Conservation (phyloP, 2,797 vertebrate species). For the Mus spretus region DNA sequence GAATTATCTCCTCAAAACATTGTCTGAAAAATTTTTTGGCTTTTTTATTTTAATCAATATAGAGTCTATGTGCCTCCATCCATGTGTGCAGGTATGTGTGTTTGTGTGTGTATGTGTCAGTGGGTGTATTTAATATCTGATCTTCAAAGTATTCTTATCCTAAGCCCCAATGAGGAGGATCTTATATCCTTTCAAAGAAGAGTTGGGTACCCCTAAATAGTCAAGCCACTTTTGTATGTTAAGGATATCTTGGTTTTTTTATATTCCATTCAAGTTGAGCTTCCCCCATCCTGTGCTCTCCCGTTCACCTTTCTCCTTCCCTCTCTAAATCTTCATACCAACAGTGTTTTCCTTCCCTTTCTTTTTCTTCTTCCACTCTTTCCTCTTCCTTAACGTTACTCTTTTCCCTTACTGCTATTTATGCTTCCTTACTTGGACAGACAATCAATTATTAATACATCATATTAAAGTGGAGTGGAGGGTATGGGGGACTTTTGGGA, state of each 20-base stretch:
- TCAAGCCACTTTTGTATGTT: not conserved
- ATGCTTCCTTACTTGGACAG: not conserved
- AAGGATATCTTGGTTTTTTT: not conserved
- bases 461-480: not conserved
- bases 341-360: not conserved
- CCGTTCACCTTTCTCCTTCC: not conserved
- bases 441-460: not conserved
- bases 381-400: not conserved
- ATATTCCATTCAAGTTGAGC: not conserved
- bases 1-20: not conserved
- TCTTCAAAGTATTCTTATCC: not conserved
- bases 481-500: no score
- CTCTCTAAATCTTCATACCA: not conserved
- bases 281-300: not conserved
- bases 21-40: not conserved
- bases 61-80: not conserved
- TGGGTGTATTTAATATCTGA: not conserved
- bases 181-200: not conserved
- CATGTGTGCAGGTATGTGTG: not conserved
- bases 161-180: not conserved
- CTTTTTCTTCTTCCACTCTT: not conserved
- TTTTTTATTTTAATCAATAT: conserved; percentile 26
- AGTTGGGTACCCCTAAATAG: not conserved
- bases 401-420: not conserved
- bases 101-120: not conserved